Percentiles rank a stretch among this genome's conserved stretches.
Evolutionary conservation across 2,888 invertebrate genomes (phyloP).

Genomic region (Boloria euphrosyne): DNA sequence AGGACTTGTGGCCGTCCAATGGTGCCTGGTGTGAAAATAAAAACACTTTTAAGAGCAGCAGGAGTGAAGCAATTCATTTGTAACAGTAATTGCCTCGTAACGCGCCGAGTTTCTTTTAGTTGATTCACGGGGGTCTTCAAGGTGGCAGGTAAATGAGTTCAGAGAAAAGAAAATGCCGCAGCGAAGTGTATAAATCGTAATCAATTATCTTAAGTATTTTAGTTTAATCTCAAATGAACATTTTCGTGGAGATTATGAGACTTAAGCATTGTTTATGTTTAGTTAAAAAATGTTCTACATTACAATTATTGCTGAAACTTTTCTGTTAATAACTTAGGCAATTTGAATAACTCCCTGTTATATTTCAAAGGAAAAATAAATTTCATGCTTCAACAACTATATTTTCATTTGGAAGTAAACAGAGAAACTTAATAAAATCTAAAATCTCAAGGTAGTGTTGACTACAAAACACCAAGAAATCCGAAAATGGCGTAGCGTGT

Average conservation of each 20-base stretch:
- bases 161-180: constrained; percentile 62
- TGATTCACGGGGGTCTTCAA: constrained; percentile 55
- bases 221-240: constrained; percentile 36
- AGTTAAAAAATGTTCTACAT: constrained; percentile 12
- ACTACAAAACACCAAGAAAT: constrained; percentile 72
- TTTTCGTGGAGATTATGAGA: constrained; percentile 29
- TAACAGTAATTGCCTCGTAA: constrained; percentile 65
- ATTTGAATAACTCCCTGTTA: constrained; percentile 7
- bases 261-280: constrained; percentile 23
- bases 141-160: constrained; percentile 61
- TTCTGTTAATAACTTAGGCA: constrained; percentile 8
- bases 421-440: constrained; percentile 52
- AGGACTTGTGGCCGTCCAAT: constrained; percentile 55
- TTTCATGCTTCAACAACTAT: constrained; percentile 31
- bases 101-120: constrained; percentile 67
- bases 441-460: constrained; percentile 63
- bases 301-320: constrained; percentile 6
- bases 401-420: constrained; percentile 38
- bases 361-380: neutral
- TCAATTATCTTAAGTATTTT: constrained; percentile 55
- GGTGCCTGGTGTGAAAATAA: constrained; percentile 51
- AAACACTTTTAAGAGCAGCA: constrained; percentile 55
- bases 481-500: constrained; percentile 72
- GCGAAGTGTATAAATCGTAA: constrained; percentile 65
- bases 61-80: constrained; percentile 69